Conservation (phyloP, 2,797 vertebrate genomes). For the Sebastes trivittatus region DNA sequence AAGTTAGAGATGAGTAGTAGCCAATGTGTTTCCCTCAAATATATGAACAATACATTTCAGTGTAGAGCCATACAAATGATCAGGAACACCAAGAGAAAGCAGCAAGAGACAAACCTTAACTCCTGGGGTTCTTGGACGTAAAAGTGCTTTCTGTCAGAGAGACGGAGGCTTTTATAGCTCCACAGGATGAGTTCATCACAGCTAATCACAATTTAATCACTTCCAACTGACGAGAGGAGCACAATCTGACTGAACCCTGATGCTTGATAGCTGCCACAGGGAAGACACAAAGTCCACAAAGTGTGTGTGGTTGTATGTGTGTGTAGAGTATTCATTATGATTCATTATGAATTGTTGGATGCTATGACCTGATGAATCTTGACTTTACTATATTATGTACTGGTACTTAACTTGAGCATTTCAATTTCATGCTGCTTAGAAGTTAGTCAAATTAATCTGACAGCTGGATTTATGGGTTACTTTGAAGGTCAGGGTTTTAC, state of each 20-base stretch:
- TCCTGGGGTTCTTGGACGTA: constrained; percentile 38
- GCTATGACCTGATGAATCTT: neutral
- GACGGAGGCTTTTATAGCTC: constrained; percentile 58
- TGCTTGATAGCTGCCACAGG: constrained; percentile 37
- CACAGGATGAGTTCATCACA: constrained; percentile 17
- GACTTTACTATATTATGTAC: neutral
- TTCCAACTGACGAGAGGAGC: neutral
- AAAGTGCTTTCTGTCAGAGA: constrained; percentile 31
- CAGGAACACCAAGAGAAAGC: neutral
- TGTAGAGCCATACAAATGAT: neutral
- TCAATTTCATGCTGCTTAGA: neutral
- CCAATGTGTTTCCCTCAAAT: neutral
- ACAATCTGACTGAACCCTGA: constrained; percentile 62
- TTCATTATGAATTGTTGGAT: neutral
- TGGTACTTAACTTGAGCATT: neutral
- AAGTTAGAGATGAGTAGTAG: neutral
- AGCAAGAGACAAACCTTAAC: constrained; percentile 54
- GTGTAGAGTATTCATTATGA: too few relatives aligned
- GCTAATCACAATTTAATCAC: constrained; percentile 39
- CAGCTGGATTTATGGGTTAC: neutral
- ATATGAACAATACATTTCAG: neutral
- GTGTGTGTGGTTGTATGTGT: neutral
- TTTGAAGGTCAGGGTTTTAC: neutral
- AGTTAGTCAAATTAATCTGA: neutral
- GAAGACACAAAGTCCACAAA: constrained; percentile 64